Evolutionary conservation across 2,113 vertebrate genomes (phyloP), one percentile per base, ranked within the genome.

Genomic region (Halcyon senegalensis): DNA sequence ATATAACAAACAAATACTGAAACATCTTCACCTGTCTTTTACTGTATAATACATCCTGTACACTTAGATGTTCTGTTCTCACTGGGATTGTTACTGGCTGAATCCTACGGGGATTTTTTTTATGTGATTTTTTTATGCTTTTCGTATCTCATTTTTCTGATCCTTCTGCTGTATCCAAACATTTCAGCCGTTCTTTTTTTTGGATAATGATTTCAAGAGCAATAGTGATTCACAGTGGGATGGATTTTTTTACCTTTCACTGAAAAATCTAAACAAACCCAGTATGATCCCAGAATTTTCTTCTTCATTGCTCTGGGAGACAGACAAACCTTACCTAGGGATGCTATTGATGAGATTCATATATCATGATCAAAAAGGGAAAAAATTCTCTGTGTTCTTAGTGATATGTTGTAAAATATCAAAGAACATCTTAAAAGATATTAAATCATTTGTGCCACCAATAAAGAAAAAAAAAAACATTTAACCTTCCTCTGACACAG

Each of bases 401-500:
- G 28, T 59, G 78, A 88, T 10, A 37, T 51, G 53, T 43, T 68
- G 24, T 81, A 90, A 94, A 94, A 94, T 68, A 50, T 7, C 41
- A 89, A 86, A 96, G 73, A 95, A 41, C 13, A 80, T 31, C 30
- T 78, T 94, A 78, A 88, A 89, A 90, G 50, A 84, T 89, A 35
- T 94, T 94, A 68, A 72, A 95, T 96, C 25, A 93, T 93, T 90
- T 94, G 39, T 63, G 87, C 64, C 76, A 91, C 15, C 7, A 44
- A 73, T 69, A 85, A 87, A 97, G 35, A 89, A 46, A 18, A 18
- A 18, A 46, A 96, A 90, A 43, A 81, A 18, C 48, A 66, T 89
- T 96, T 94, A 94, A 97, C 89, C 31, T 46, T 96, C 30, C 51
- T 82, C 87, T 94, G 81, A 96, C 70, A 92, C 14, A 76, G 33